Evolutionary conservation across 2,797 vertebrate genomes (phyloP), one percentile per base, ranked within the genome.

Genomic region (Mallotus villosus): DNA sequence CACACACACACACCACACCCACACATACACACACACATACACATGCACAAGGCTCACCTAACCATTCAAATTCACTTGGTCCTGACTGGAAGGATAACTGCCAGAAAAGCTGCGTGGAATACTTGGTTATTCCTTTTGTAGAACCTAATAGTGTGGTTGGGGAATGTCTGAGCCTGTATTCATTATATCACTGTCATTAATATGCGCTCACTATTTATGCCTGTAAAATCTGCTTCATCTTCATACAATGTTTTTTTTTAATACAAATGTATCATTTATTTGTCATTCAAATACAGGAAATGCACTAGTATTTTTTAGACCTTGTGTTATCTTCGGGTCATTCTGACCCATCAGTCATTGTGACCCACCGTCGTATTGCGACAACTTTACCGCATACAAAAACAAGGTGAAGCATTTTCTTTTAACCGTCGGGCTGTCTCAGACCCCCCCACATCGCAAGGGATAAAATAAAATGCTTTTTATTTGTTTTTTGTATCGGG

Each of bases 241-340:
- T 37, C 41, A 64, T 34, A 57, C 64, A 58, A 25, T 66, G 11
- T 37, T 37, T 3, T 41, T 41, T 11, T 11, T 9, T 2, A 2
- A 46, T 46, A 14, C 41, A 12, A 14, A 46, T 46, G 12, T 66
- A 22, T 67, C 12, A 19, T 67, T 75, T 75, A 70, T 67, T 66
- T 82, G 68, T 79, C 81, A 79, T 82, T 85, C 32, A 82, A 75
- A 70, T 81, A 81, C 81, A 89, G 85, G 86, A 91, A 87, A 87
- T 87, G 79, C 78, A 75, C 71, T 81, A 73, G 76, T 77, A 73
- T 49, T 25, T 34, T 66, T 70, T 25, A 66, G n/a, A n/a, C n/a
- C n/a, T n/a, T n/a, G n/a, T n/a, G n/a, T n/a, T n/a, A n/a, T n/a
- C n/a, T n/a, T n/a, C n/a, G n/a, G n/a, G n/a, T n/a, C n/a, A n/a